Conservation (phyloP, 2,113 vertebrate genomes). For the Ornithorhynchus anatinus region DNA sequence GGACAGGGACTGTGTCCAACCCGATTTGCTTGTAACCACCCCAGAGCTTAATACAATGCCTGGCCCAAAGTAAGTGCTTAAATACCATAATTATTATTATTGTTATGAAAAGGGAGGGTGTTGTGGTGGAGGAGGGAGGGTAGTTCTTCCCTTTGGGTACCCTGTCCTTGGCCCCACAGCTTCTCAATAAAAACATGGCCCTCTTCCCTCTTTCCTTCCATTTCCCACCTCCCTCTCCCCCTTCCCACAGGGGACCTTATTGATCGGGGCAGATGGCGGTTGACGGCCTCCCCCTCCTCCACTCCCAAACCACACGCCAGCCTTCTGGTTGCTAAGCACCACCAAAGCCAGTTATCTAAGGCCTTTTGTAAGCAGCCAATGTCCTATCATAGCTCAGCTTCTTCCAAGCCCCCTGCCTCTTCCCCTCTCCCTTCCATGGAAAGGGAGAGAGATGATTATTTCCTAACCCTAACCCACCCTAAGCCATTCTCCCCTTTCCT, state of each 20-base stretch:
- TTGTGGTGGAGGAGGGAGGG: too few species aligned
- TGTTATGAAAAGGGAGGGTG: too few species aligned
- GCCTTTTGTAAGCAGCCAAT: background rate
- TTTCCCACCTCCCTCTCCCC: background rate
- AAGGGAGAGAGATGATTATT: slow-evolving; percentile 8
- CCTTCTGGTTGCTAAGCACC: background rate
- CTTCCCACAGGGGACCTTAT: background rate
- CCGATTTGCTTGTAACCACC: too few species aligned
- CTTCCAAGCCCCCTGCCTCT: background rate
- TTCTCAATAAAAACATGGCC: background rate
- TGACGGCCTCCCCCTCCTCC: background rate
- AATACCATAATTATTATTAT: too few species aligned
- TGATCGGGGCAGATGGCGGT: background rate
- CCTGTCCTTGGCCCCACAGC: background rate
- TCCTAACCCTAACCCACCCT: too few species aligned
- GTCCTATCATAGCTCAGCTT: background rate
- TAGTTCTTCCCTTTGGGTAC: background rate
- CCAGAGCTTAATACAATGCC: too few species aligned
- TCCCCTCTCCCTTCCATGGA: background rate
- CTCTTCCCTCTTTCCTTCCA: background rate
- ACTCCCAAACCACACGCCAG: background rate
- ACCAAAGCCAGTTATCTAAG: background rate
- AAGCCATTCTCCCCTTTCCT: too few species aligned
- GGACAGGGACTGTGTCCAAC: too few species aligned
- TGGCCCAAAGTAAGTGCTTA: too few species aligned